Percentiles rank a stretch among this genome's conserved stretches.
Evolutionary conservation across 2,797 vertebrate species (phyloP).

Genomic region (Acropternis orthonyx): DNA sequence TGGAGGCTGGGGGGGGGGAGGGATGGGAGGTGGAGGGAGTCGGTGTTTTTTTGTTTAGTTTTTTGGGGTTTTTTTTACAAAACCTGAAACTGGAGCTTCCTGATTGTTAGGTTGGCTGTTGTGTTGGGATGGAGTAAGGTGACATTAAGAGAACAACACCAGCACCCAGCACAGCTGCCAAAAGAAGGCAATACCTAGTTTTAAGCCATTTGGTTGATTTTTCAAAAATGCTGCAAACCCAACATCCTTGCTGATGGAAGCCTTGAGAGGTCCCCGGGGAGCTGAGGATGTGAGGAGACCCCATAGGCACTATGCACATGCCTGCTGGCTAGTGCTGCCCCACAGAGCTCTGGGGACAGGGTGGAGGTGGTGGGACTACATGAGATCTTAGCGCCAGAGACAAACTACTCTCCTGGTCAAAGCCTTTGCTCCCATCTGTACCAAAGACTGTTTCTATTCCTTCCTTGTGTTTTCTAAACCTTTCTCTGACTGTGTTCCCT

Average conservation of each 20-base stretch:
- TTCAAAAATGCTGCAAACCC: background rate
- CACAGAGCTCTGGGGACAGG: background rate
- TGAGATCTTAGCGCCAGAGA: background rate
- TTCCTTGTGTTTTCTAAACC: background rate
- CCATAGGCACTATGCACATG: rapidly evolving
- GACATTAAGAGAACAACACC: background rate
- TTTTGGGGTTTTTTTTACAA: background rate
- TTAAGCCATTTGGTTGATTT: background rate
- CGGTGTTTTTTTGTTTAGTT: background rate
- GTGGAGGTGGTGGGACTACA: background rate
- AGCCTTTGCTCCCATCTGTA: background rate
- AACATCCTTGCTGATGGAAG: background rate
- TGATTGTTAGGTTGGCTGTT: background rate
- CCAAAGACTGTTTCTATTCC: background rate
- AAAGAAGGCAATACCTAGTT: background rate
- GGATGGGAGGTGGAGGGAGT: too few species aligned
- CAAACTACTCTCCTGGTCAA: background rate
- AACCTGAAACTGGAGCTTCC: background rate
- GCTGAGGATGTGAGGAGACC: background rate
- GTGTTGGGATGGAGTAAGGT: background rate
- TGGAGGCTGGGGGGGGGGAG: background rate
- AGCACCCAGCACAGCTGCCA: background rate
- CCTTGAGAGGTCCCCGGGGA: background rate
- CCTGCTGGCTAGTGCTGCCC: rapidly evolving
- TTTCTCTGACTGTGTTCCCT: background rate